A percentile compares a stretch with the other conserved stretches of the same genome.
Conservation (phyloP, 2,113 vertebrate genomes). For the Marmota flaviventris region DNA sequence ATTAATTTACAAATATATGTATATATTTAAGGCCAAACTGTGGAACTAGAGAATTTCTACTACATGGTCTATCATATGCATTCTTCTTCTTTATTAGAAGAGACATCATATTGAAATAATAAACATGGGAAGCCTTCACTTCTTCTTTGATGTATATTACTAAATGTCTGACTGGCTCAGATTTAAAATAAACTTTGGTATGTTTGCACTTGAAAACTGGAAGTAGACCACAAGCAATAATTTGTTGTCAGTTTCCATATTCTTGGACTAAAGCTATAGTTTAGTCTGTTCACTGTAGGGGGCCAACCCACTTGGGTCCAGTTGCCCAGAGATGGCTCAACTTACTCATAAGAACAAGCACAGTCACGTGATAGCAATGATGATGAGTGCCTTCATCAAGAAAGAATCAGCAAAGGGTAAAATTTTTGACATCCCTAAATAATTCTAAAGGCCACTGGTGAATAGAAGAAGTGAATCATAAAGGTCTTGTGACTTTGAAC, state of each 20-base stretch:
- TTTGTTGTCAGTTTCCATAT: constrained; percentile 89
- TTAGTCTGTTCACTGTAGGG: constrained; percentile 88
- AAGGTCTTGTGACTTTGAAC: constrained; percentile 55
- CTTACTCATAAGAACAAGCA: constrained; percentile 86
- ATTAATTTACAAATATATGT: constrained; percentile 92
- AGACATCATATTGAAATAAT: constrained; percentile 92
- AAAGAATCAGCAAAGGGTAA: constrained; percentile 82
- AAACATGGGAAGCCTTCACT: constrained; percentile 88
- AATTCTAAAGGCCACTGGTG: constrained; percentile 86
- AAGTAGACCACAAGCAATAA: constrained; percentile 89
- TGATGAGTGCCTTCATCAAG: constrained; percentile 93
- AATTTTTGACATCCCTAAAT: constrained; percentile 86
- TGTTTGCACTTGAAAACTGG: constrained; percentile 90
- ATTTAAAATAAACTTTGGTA: constrained; percentile 89
- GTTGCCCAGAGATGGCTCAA: constrained; percentile 87
- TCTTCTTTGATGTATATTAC: constrained; percentile 89
- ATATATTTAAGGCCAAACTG: constrained; percentile 89
- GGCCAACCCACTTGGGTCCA: constrained; percentile 80
- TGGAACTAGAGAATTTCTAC: constrained; percentile 87
- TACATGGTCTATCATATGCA: constrained; percentile 85
- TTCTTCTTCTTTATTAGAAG: constrained; percentile 89
- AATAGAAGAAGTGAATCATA: background rate
- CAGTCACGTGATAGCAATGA: constrained; percentile 81
- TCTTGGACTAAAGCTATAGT: constrained; percentile 89
- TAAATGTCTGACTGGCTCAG: constrained; percentile 88